Percentiles rank a stretch among this genome's conserved stretches.
Conservation (phyloP, 2,113 vertebrate species). For the Peromyscus californicus region DNA sequence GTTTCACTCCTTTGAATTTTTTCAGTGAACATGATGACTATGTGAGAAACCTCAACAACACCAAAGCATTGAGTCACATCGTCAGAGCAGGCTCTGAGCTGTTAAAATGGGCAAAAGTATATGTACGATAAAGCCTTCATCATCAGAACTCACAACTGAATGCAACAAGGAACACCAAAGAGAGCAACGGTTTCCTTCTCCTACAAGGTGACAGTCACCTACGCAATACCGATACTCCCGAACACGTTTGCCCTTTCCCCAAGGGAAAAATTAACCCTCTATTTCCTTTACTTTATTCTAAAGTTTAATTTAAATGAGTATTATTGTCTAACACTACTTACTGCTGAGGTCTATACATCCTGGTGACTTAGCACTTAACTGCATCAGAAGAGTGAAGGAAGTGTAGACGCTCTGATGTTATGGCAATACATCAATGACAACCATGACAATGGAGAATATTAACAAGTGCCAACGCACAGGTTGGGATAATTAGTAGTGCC, state of each 20-base stretch:
- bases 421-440: not conserved
- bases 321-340: not conserved
- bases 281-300: not conserved
- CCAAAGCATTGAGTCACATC: not conserved
- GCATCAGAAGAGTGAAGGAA: not conserved
- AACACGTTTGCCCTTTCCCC: not conserved
- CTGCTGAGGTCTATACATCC: not conserved
- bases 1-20: not conserved
- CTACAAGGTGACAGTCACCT: not conserved
- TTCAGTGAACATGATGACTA: slow-evolving; percentile 23
- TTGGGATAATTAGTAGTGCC: not conserved
- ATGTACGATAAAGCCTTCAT: not conserved
- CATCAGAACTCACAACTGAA: not conserved
- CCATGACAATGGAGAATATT: not conserved
- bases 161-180: not conserved
- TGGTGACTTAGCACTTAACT: not conserved
- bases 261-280: not conserved
- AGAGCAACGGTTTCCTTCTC: not conserved
- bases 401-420: not conserved
- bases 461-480: not conserved
- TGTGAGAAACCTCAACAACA: not conserved
- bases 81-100: not conserved
- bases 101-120: not conserved
- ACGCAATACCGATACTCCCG: not conserved
- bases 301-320: not conserved